Evolutionary conservation across 2,888 invertebrate genomes (phyloP).

Genomic region (Parnassius apollo): DNA sequence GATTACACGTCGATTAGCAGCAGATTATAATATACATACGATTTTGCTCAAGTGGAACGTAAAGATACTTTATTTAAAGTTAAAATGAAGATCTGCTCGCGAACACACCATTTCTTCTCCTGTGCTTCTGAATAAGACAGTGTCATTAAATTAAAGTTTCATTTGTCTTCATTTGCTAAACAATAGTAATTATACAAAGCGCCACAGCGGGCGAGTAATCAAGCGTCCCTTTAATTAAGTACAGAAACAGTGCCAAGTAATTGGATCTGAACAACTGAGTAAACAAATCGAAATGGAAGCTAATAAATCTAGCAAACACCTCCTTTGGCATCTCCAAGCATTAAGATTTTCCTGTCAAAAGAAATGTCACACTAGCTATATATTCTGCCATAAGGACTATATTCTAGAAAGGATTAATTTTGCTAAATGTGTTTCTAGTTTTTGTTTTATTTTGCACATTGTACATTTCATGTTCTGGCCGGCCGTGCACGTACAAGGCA

Average conservation of each 20-base stretch:
- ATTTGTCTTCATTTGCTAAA: constrained; percentile 82
- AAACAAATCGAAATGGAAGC: constrained; percentile 80
- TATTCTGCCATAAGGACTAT: too few relatives aligned
- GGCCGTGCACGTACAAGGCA: too few relatives aligned
- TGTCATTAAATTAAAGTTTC: constrained; percentile 81
- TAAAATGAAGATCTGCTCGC: constrained; percentile 53
- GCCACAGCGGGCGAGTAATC: constrained; percentile 80
- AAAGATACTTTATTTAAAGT: constrained; percentile 56
- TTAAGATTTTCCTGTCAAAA: constrained; percentile 75
- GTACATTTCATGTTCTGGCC: too few relatives aligned
- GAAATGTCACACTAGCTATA: constrained; percentile 79
- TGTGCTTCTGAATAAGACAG: constrained; percentile 73
- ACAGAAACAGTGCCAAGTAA: constrained; percentile 81
- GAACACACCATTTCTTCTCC: constrained; percentile 61
- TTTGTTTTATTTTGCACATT: too few relatives aligned
- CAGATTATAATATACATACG: not conserved
- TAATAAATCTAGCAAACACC: constrained; percentile 80
- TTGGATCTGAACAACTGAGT: constrained; percentile 81
- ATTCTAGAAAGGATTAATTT: not conserved
- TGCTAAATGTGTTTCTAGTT: too few relatives aligned
- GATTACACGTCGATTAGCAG: too few relatives aligned
- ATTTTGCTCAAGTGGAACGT: constrained; percentile 25
- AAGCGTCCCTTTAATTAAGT: constrained; percentile 82
- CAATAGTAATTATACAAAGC: constrained; percentile 81
- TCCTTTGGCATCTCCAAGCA: constrained; percentile 66